Base-by-base conservation (phyloP, 2,888 invertebrate species). In the Lasioglossum vierecki region DNA sequence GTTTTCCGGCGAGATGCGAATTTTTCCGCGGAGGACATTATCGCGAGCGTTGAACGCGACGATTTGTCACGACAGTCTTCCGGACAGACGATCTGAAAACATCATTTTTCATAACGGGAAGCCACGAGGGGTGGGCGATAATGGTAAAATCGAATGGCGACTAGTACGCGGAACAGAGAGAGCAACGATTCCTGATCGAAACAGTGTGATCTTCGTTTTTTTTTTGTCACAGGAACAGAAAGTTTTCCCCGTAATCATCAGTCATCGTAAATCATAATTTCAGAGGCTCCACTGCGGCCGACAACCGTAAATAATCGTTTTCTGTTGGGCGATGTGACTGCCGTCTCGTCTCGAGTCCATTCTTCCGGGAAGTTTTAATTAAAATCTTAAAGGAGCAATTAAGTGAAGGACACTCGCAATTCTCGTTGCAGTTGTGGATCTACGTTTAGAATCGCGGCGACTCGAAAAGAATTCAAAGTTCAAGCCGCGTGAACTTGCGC, bases 1-100 rank as follows among this genome's bases (percentile, higher is more conserved):
- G 30, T 35, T 63, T 63, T 63, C 39, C 41, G 8, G 66, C 22
- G 30, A 26, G 70, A 60, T 44, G 30, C n/a, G 46, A 79, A 76
- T 75, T 83, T 80, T 75, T 72, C 49, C 60, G 30, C 44, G 30
- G 46, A 60, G 39, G 77, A 88, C 86, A 82, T 80, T 86, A 78
- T 82, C 78, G 60, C 79, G 46, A 79, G 88, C 71, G 73, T 86
- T 87, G 85, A 75, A 86, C 81, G 74, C 63, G 74, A 88, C 85
- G 82, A 91, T 92, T 91, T 90, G 89, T 92, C 88, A 91, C 77
- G 81, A 87, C 76, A 79, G 77, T 73, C 82, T 83, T 78, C 84
- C 30, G 76, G 75, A 75, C 83, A 80, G 85, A 72, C 74, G 83
- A 77, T 86, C 86, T 76, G 76, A 83, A 89, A 85, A 80, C 77